Evolutionary conservation across 2,113 vertebrate genomes (phyloP).

Genomic region (Lethenteron camtschaticum): DNA sequence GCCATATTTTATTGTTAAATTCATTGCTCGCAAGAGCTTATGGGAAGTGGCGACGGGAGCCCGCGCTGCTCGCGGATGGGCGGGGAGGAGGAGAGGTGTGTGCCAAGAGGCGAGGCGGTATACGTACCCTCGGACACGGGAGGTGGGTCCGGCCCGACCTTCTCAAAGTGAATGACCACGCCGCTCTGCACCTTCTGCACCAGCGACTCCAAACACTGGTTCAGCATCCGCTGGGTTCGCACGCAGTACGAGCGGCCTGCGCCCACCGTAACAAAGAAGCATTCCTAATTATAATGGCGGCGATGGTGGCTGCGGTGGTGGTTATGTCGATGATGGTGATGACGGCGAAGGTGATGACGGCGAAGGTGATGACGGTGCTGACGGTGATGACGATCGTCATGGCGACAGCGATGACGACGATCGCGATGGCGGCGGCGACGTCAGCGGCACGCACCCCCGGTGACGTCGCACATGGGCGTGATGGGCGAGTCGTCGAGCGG

Average conservation of each 20-base stretch:
- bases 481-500: constrained; percentile 64
- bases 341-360: no score
- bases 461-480: constrained; percentile 83
- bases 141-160: constrained; percentile 69
- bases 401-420: no score
- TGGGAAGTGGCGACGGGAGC: no score
- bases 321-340: no score
- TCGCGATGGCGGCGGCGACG: no score
- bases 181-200: constrained; percentile 93
- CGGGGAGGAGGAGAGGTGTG: no score
- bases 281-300: constrained; percentile 1
- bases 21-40: no score
- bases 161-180: constrained; percentile 92
- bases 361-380: no score
- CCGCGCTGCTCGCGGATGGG: no score
- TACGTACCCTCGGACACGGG: constrained; percentile 40
- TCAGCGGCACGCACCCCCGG: constrained; percentile 35
- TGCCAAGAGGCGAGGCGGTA: background rate
- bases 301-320: no score
- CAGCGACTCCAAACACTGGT: constrained; percentile 85
- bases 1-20: no score
- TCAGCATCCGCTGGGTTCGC: constrained; percentile 79
- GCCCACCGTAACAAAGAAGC: constrained; percentile 8
- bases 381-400: no score
- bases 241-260: constrained; percentile 83